Conservation (phyloP, 2,113 vertebrate species). For the Charadrius vociferus region DNA sequence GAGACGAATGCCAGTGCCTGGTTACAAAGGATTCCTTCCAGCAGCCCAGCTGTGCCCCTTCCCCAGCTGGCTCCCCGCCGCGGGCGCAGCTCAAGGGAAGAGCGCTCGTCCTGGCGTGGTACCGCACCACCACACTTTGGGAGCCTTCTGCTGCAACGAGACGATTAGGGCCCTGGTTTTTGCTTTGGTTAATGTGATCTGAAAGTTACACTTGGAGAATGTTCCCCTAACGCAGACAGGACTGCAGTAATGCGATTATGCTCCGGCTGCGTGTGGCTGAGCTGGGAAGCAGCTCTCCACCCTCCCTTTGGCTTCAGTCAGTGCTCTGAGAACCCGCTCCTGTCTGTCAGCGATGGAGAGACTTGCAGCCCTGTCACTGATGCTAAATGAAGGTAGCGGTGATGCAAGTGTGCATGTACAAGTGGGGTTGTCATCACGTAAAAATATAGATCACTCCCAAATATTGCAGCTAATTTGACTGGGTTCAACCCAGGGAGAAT, state of each 20-base stretch:
- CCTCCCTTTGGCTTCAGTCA: neutral
- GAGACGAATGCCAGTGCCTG: neutral
- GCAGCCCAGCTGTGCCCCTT: neutral
- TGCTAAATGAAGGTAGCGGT: neutral
- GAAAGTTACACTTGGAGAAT: neutral
- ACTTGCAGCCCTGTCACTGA: neutral
- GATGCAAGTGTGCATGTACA: accelerated
- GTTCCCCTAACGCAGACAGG: neutral
- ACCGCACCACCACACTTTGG: accelerated
- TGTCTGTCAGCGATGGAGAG: neutral
- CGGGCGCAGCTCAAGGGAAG: neutral
- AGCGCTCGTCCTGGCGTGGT: neutral
- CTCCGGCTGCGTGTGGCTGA: neutral
- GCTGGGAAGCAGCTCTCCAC: neutral
- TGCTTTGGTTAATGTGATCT: neutral
- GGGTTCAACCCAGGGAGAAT: neutral
- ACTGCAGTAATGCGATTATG: neutral
- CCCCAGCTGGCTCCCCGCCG: neutral
- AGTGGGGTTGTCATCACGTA: neutral
- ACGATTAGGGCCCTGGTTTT: neutral
- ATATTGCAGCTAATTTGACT: neutral
- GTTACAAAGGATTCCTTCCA: neutral
- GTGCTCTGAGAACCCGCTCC: neutral
- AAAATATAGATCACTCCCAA: neutral
- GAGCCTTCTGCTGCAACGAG: neutral